Evolutionary conservation across 2,888 invertebrate species (phyloP), one percentile per base, ranked within the genome.

Genomic region (Mellilla xanthometata): DNA sequence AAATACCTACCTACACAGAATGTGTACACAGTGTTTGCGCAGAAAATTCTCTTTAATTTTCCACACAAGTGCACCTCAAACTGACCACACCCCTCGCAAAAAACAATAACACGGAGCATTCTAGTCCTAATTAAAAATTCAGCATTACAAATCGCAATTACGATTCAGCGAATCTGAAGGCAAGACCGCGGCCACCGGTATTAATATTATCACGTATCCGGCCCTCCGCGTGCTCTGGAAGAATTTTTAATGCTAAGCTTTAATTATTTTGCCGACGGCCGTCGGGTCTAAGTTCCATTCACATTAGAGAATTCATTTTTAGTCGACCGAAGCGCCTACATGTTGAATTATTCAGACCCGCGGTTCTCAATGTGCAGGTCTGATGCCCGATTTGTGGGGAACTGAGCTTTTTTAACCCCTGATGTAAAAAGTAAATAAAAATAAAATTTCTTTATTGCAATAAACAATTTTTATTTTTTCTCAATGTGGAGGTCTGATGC

Each of bases 151-250:
- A 58, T 58, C 41, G 55, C 53, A 58, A 58, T 58, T 58, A 55
- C 39, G 50, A 52, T 53, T 50, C 42, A 43, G 52, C 35, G 52
- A 47, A 66, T 65, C 40, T 44, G 49, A 36, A 47, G 40, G 42
- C 41, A 40, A 45, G 67, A 64, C 70, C 71, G 63, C 62, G 67
- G 59, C 57, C 70, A 62, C 48, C 57, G 72, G 73, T 84, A 88
- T 88, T 88, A 88, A 89, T 88, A 89, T 85, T 86, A 88, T 86
- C 89, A 87, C 80, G 79, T 85, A 86, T 87, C 87, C 88, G 88
- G 81, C 62, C 68, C 75, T 69, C 76, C 68, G 71, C 75, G 78
- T 80, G 76, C 80, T 67, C 77, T 77, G 81, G 82, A 86, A 81
- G 89, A 88, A 89, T 88, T 88, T 88, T 88, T 86, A 88, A 89